Evolutionary conservation across 1,140 invertebrate genomes (phyloP).

Genomic region (Aphelenchoides avenae): DNA sequence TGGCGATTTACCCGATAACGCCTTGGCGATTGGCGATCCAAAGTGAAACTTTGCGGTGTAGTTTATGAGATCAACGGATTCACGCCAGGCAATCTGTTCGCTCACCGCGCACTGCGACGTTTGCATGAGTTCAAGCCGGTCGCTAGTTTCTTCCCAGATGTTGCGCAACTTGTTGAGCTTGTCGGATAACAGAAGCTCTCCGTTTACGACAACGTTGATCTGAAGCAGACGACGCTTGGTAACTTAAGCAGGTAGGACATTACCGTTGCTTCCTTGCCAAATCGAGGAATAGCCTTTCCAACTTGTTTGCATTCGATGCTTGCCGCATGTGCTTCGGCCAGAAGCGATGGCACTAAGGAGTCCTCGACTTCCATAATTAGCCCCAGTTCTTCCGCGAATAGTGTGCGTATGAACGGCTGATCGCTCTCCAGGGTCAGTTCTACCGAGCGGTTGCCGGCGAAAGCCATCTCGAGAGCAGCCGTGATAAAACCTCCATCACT

Average conservation of each 20-base stretch:
- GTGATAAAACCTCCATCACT: constrained; percentile 90
- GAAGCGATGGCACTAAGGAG: not conserved
- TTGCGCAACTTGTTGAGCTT: constrained; percentile 69
- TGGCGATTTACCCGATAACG: constrained; percentile 6
- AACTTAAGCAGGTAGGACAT: too few relatives aligned
- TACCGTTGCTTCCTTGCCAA: constrained; percentile 69
- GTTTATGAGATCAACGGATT: constrained; percentile 48
- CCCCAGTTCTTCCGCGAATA: constrained; percentile 87
- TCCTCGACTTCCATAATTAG: constrained; percentile 77
- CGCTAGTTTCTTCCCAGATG: constrained; percentile 93
- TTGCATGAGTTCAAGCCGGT: constrained; percentile 76
- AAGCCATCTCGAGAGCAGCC: constrained; percentile 87
- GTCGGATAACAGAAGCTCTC: constrained; percentile 66
- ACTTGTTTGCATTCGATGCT: constrained; percentile 66
- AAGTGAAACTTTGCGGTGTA: constrained; percentile 71
- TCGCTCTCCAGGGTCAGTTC: constrained; percentile 47
- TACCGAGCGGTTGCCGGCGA: constrained; percentile 79
- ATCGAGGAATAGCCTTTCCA: constrained; percentile 66
- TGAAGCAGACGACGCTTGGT: too few relatives aligned
- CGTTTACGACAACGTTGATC: constrained; percentile 67
- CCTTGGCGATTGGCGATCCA: constrained; percentile 53
- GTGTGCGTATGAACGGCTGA: constrained; percentile 64
- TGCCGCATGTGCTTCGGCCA: not conserved
- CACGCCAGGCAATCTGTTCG: constrained; percentile 66
- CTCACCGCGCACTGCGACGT: constrained; percentile 73